Conservation (phyloP, 2,888 invertebrate species). For the Chalcosyrphus nemorum region DNA sequence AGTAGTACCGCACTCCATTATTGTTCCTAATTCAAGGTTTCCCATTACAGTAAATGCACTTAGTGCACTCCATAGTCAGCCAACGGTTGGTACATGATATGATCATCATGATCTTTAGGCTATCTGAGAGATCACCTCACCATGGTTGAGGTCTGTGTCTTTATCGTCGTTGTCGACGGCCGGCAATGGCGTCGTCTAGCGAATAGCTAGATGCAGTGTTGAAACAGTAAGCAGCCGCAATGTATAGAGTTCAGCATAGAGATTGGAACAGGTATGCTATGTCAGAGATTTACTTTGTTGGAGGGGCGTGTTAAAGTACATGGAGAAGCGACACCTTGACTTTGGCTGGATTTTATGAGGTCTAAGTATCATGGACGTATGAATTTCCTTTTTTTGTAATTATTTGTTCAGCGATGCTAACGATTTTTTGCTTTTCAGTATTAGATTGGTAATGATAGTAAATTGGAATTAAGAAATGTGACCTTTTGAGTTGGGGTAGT, state of each 20-base stretch:
- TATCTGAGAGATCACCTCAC: conserved; percentile 60
- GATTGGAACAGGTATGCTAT: conserved; percentile 43
- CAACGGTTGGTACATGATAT: conserved; percentile 62
- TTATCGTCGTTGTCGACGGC: conserved; percentile 33
- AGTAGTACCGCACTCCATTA: conserved; percentile 67
- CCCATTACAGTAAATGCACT: conserved; percentile 68
- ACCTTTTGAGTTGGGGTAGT: background rate
- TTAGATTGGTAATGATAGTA: conserved; percentile 29
- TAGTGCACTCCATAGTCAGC: conserved; percentile 34
- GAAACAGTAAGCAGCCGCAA: conserved; percentile 52
- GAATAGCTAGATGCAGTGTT: conserved; percentile 44
- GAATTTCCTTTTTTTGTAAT: conserved; percentile 22
- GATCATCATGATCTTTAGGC: conserved; percentile 69
- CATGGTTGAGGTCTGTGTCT: conserved; percentile 63
- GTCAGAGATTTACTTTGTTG: conserved; percentile 64
- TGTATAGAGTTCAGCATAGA: conserved; percentile 45
- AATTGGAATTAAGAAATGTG: conserved; percentile 6
- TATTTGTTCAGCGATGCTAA: conserved; percentile 50
- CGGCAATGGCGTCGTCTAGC: background rate
- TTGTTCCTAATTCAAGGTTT: conserved; percentile 67
- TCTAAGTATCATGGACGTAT: conserved; percentile 41
- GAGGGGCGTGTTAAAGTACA: conserved; percentile 67
- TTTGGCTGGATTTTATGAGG: conserved; percentile 58
- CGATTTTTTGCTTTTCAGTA: too few species aligned
- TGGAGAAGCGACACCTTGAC: conserved; percentile 71